These are phyloP conservation scores for Halcyon malimbica DNA, from an alignment of 2,113 vertebrate species.

Conservation along the genomic window DNA sequence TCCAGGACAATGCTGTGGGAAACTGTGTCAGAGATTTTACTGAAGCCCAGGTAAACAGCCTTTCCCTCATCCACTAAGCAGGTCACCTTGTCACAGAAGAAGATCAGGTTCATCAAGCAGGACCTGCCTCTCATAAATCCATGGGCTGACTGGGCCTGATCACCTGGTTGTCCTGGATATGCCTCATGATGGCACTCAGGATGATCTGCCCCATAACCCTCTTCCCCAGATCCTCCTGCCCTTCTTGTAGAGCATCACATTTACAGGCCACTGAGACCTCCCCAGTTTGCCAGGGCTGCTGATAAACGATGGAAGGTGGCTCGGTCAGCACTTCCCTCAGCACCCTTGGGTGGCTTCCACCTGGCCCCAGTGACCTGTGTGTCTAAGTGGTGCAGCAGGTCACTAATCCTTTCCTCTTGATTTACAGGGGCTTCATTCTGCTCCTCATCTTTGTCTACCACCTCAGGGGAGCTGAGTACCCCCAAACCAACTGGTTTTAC, in stretches of 20 bases:
- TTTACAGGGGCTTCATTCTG: background rate
- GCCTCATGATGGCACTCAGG: fast-evolving
- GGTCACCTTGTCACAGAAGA: background rate
- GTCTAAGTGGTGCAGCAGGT: background rate
- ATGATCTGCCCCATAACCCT: background rate
- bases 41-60: background rate
- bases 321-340: background rate
- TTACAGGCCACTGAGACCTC: background rate
- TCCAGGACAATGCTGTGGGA: background rate
- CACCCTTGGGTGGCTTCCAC: background rate
- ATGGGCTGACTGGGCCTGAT: background rate
- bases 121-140: background rate
- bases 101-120: background rate
- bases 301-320: background rate
- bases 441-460: background rate
- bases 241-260: background rate
- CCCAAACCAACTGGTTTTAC: background rate
- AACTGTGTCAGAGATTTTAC: background rate
- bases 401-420: background rate
- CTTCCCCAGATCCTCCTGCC: fast-evolving
- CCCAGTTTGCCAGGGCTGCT: background rate
- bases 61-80: background rate
- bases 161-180: fast-evolving
- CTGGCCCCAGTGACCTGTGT: background rate
- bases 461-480: background rate